Evolutionary conservation across 2,113 vertebrate species (phyloP), one percentile per base, ranked within the genome.

Genomic region (Stegostoma tigrinum): DNA sequence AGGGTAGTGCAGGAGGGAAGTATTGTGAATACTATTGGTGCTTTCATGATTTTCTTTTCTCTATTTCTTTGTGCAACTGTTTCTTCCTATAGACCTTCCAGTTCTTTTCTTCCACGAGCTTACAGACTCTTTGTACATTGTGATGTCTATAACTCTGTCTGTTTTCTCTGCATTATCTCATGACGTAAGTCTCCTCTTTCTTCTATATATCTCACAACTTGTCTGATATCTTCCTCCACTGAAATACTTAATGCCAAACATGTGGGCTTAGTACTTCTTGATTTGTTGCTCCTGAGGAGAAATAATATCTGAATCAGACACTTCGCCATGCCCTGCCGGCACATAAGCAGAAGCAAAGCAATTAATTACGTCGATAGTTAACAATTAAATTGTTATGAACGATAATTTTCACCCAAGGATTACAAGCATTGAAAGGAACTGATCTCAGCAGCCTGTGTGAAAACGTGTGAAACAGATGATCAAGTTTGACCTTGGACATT

Each of bases 401-500:
- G 38, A 83, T 21, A 3, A 42, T 83, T 83, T 83, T 83, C 38
- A 45, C 38, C 15, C 17, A 38, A 64, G 52, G 12, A 64, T 34
- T 90, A 21, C 61, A 66, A 30, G 38, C 61, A 93, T 93, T 66
- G 34, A 93, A 66, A 19, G 2, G 38, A 93, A 93, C 2, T 5
- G 15, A 42, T 38, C 61, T 93, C 17, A 66, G n/a, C 61, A 42
- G 17, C 34, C n/a, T 2, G 7, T 38, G 14, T 34, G 6, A 38
- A 66, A 6, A 38, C 1, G 23, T 61, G n/a, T 38, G 89, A 38
- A 67, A 66, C 38, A 66, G 8, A 93, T 93, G 34, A 67, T 6
- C 34, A 93, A 93, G 17, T n/a, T 5, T 93, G 89, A 93, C 61
- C 89, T 66, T 93, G 61, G n/a, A 93, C 38, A 38, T 93, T 66